Conservation (phyloP, 64 coral and sea anemone genomes). For the Pocillopora verrucosa region DNA sequence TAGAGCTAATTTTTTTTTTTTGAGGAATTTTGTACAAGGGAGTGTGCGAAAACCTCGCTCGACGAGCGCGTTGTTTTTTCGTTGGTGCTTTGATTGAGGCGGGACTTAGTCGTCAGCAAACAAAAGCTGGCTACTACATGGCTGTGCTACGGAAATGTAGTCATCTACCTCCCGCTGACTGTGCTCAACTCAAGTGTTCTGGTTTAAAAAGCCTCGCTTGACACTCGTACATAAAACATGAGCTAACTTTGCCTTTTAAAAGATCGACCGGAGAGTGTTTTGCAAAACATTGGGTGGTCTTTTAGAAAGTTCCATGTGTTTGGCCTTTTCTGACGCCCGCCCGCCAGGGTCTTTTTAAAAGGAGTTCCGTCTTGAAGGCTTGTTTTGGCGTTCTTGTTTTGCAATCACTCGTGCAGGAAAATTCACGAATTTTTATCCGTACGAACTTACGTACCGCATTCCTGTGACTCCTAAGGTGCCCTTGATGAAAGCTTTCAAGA, state of each 20-base stretch:
- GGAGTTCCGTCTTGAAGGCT: conserved; percentile 26
- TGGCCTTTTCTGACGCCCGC: conserved; percentile 29
- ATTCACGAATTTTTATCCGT: background rate
- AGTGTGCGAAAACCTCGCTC: background rate
- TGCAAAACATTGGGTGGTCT: conserved; percentile 49
- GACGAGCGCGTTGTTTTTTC: conserved; percentile 16
- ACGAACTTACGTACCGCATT: background rate
- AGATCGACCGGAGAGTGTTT: conserved; percentile 28
- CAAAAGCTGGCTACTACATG: conserved; percentile 38
- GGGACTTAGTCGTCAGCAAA: conserved; percentile 3
- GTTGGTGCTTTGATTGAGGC: background rate
- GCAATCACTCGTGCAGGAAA: conserved; percentile 13
- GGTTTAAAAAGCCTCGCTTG: conserved; percentile 50
- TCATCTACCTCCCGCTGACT: conserved; percentile 24
- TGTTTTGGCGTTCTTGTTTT: conserved; percentile 45
- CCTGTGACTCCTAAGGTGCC: background rate
- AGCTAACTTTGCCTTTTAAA: conserved; percentile 40
- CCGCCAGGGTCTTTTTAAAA: conserved; percentile 35
- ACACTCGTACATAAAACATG: conserved; percentile 47
- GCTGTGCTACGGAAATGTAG: conserved; percentile 32
- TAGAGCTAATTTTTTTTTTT: conserved; percentile 6
- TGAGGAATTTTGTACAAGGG: background rate
- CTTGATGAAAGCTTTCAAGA: conserved; percentile 8
- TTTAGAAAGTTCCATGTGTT: conserved; percentile 39
- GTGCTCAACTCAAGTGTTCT: conserved; percentile 11